Evolutionary conservation across 2,113 vertebrate species (phyloP), one percentile per base, ranked within the genome.

Genomic region (Stictonetta naevosa): DNA sequence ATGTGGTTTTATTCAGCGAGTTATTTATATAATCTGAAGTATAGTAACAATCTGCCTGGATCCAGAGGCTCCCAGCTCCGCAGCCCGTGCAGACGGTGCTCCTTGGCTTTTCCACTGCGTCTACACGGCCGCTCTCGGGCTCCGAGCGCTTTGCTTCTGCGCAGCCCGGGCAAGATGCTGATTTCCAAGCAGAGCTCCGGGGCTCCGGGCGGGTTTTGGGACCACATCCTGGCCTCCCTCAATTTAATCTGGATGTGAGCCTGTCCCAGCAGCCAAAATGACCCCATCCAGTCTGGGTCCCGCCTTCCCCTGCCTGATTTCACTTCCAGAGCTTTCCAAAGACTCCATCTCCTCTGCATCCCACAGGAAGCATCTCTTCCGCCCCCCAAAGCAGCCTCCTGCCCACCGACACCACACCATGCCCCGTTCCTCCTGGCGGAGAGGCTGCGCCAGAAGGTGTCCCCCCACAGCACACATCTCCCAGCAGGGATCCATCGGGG

Each of bases 11-110:
- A 77, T 89, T 96, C 95, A 94, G 86, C 0, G 17, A 93, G 92
- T 95, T 97, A 96, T 97, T 97, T 96, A 96, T 96, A 94, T 83
- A 90, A 94, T 90, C 89, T 71, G 94, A 94, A 95, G 94, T 91
- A 92, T 74, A 93, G 82, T 80, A 92, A 94, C 76, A 83, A 72
- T 62, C 92, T 88, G 83, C 90, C 42, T 60, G 64, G 82, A 92
- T 86, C 68, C 79, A 17, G 88, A 82, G 77, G 68, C 93, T 95
- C 92, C 79, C 92, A 88, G 84, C 71, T 83, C 89, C 0, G 0
- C 67, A 77, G 90, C 21, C 80, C 58, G 58, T 53, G 90, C 86
- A 4, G 62, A 23, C 28, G 3, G n/a, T 83, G 95, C 95, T 92
- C 80, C 93, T 92, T 75, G 86, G 88, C 95, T 85, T 92, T 46